A percentile compares a stretch with the other conserved stretches of the same genome.
Conservation (phyloP, 37 sponge, comb jelly and placozoan genomes). For the Chondrilla cf. caribensis region DNA sequence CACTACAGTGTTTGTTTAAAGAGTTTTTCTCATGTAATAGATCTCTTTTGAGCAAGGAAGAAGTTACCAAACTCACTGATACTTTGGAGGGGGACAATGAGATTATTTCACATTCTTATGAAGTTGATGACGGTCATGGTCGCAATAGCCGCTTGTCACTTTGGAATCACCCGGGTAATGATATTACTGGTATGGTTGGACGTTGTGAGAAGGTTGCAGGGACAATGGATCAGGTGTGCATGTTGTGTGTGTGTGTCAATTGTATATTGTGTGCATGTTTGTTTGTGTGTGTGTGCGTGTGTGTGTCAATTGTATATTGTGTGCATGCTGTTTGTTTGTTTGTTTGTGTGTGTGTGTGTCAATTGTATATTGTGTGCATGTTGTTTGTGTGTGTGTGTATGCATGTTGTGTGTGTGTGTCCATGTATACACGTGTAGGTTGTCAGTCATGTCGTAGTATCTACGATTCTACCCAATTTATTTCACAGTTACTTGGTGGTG, state of each 20-base stretch:
- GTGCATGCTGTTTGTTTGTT: background rate
- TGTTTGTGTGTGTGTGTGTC: slow-evolving; percentile 13
- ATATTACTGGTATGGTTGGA: slow-evolving; percentile 81
- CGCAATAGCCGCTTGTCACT: slow-evolving; percentile 63
- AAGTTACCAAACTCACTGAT: slow-evolving; percentile 45
- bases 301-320: too few species aligned
- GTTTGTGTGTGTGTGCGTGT: background rate
- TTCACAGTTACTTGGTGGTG: slow-evolving; percentile 76
- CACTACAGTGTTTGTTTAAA: background rate
- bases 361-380: background rate
- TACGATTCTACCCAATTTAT: background rate
- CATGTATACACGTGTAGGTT: background rate
- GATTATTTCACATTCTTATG: slow-evolving; percentile 54
- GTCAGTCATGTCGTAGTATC: background rate
- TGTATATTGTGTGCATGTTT: background rate
- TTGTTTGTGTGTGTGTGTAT: too few species aligned
- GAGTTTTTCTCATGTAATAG: background rate
- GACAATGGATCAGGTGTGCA: slow-evolving; percentile 69
- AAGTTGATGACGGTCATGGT: slow-evolving; percentile 62
- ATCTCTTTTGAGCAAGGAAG: slow-evolving; percentile 51
- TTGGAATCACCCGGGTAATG: slow-evolving; percentile 83
- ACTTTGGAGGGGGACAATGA: slow-evolving; percentile 60
- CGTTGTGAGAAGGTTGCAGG: slow-evolving; percentile 78
- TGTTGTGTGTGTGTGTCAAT: background rate
- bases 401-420: background rate